Evolutionary conservation across 2,113 vertebrate species (phyloP).

Genomic region (Callocephalon fimbriatum): DNA sequence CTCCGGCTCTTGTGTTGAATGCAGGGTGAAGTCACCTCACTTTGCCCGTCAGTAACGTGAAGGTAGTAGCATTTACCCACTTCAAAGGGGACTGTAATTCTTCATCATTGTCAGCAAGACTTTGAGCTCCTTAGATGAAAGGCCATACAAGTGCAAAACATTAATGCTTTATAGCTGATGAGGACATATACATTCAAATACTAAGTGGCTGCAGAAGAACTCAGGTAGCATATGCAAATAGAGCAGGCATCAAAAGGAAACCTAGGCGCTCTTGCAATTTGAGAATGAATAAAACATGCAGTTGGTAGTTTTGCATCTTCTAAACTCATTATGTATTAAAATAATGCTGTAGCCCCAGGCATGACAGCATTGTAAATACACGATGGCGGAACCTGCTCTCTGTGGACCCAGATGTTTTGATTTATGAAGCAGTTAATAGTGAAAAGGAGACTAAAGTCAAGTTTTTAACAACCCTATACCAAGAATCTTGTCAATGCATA

Average conservation of each 20-base stretch:
- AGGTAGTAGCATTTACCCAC: not conserved
- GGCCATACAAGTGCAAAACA: constrained; percentile 64
- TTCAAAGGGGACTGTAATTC: constrained; percentile 40
- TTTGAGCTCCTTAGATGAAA: constrained; percentile 40
- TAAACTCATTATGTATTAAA: constrained; percentile 4
- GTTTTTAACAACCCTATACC: not conserved
- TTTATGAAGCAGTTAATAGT: not conserved
- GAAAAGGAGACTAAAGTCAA: not conserved
- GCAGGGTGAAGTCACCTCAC: not conserved
- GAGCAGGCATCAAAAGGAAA: constrained; percentile 54
- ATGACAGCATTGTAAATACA: not conserved
- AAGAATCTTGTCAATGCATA: not conserved
- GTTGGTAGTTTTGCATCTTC: constrained; percentile 13
- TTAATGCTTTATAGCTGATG: constrained; percentile 40
- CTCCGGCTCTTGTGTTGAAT: fast-evolving
- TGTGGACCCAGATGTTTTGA: not conserved
- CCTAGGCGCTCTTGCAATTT: not conserved
- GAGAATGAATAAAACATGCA: constrained; percentile 54
- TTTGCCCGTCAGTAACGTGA: not conserved
- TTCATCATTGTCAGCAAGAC: constrained; percentile 21
- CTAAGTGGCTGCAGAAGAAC: constrained; percentile 10
- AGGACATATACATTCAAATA: constrained; percentile 58
- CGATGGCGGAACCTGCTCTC: not conserved
- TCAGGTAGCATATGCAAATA: constrained; percentile 48
- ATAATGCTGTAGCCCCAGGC: not conserved